phyloP scores from a whole-genome alignment of 2,797 vertebrate genomes.

The Arremon brunneinucha region DNA sequence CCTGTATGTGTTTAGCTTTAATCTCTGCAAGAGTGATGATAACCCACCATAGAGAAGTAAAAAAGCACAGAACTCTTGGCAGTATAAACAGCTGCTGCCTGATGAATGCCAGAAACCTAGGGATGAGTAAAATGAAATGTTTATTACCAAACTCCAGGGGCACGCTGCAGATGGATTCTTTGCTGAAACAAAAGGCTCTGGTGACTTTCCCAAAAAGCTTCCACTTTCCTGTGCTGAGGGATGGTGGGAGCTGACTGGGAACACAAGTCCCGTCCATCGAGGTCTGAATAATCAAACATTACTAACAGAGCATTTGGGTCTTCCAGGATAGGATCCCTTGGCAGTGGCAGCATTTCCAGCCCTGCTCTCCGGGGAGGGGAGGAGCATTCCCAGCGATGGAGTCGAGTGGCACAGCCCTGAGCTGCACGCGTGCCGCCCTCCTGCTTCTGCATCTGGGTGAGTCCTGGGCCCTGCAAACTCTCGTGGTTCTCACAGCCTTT shows the following conservation, averaged over 20 bases:
- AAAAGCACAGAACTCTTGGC: neutral
- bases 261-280: neutral
- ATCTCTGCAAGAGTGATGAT: neutral
- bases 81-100: neutral
- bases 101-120: slow-evolving; percentile 9
- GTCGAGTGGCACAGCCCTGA: fast-evolving
- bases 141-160: neutral
- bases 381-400: neutral
- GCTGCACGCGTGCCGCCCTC: neutral
- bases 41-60: neutral
- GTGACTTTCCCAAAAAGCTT: neutral
- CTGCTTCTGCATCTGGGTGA: slow-evolving; percentile 39
- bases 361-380: fast-evolving
- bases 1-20: neutral
- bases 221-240: neutral
- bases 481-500: neutral
- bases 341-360: neutral
- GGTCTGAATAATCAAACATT: neutral
- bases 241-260: neutral
- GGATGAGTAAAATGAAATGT: neutral
- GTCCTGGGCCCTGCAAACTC: neutral
- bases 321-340: neutral
- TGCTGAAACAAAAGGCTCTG: neutral
- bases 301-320: neutral
- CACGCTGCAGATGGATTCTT: neutral